Evolutionary conservation across 2,888 invertebrate genomes (phyloP).

Genomic region (Plagiodera versicolora): DNA sequence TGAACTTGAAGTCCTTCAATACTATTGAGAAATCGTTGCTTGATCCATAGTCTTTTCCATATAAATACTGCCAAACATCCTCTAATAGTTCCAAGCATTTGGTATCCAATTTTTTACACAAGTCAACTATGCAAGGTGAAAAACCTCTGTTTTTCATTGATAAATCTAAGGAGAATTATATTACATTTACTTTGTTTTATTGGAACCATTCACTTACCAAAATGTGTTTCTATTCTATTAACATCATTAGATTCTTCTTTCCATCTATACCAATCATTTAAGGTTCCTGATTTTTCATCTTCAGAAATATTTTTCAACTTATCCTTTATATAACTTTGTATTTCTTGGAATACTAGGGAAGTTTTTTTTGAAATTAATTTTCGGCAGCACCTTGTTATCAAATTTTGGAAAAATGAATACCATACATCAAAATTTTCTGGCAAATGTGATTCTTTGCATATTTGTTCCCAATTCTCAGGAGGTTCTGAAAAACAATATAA

Average conservation of each 20-base stretch:
- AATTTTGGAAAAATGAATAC: conserved; percentile 71
- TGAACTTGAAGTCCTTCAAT: conserved; percentile 43
- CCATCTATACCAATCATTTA: conserved; percentile 76
- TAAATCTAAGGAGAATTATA: conserved; percentile 49
- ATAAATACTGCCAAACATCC: conserved; percentile 71
- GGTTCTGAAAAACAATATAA: conserved; percentile 55
- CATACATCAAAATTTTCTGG: conserved; percentile 65
- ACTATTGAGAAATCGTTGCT: conserved; percentile 32
- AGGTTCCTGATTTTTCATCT: conserved; percentile 46
- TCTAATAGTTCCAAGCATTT: conserved; percentile 65
- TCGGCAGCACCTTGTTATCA: conserved; percentile 70
- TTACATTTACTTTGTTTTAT: neutral
- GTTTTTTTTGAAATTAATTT: conserved; percentile 60
- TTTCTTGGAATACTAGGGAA: conserved; percentile 45
- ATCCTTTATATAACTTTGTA: conserved; percentile 52
- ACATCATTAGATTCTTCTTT: conserved; percentile 65
- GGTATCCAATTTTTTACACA: conserved; percentile 67
- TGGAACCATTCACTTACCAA: conserved; percentile 37
- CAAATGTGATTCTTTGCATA: conserved; percentile 65
- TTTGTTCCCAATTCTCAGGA: conserved; percentile 64
- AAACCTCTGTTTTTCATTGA: conserved; percentile 81
- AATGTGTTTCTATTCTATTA: conserved; percentile 48
- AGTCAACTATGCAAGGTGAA: conserved; percentile 70
- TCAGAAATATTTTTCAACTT: conserved; percentile 59
- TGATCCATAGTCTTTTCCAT: conserved; percentile 55